Evolutionary conservation across 2,888 invertebrate species (phyloP), one percentile per base, ranked within the genome.

Genomic region (Drosophila nigricruria): DNA sequence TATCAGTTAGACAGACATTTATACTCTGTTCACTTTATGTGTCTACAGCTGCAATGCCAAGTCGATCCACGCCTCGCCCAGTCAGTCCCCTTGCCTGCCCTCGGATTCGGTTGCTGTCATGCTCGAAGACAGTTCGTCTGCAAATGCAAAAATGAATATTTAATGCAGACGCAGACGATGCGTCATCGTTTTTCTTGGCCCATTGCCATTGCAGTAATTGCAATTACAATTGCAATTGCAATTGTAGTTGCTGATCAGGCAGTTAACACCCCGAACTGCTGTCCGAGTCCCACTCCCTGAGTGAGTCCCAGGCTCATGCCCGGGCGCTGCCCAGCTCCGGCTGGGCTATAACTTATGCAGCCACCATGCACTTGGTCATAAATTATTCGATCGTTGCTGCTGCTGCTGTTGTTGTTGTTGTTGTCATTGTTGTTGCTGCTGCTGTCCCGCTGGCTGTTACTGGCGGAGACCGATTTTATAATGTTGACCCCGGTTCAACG

Each of bases 351-450:
- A 89, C 75, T 77, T 83, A 87, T 71, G 72, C 81, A 76, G 85
- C 85, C 89, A 88, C 86, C 90, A 86, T 85, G 81, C 88, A 86
- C 73, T 82, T 82, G 89, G 78, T 73, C 83, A 89, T 86, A 86
- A 86, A 86, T 86, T 89, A 85, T 82, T 89, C 86, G 86, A 88
- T 64, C 69, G 49, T 34, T 32, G n/a, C 14, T 42, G 20, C 32
- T 40, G 36, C 45, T 30, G 30, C 36, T 45, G 38, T 47, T 49
- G 25, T 38, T 16, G 14, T 1, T 18, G 23, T 30, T 20, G 50
- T 40, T 56, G 40, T n/a, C n/a, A n/a, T 38, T 16, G 14, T 1
- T 18, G 23, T 30, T 20, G 50, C 40, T 56, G 40, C 54, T 38
- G 47, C 59, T 47, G 67, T 40, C 73, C 52, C 71, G 52, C 42